Evolutionary conservation across 2,888 invertebrate genomes (phyloP), one percentile per base, ranked within the genome.

Genomic region (Meliscaeva auricollis): DNA sequence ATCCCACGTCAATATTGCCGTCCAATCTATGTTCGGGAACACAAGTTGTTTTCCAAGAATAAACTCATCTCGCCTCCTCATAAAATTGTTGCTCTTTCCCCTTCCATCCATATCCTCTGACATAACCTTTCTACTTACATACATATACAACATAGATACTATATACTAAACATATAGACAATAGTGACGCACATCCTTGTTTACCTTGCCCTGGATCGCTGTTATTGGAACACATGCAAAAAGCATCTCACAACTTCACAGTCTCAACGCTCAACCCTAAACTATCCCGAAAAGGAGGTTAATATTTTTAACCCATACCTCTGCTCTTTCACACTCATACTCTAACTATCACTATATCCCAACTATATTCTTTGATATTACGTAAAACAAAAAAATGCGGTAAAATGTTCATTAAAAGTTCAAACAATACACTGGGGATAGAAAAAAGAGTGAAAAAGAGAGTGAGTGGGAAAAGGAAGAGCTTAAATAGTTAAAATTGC

Each of bases 351-450:
- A 15, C 17, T 8, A 17, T 13, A 1, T 17, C 17, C 46, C 15
- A 46, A 46, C 46, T 46, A 46, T 46, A 46, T 46, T 3, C 46
- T 46, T 46, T 46, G 15, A 46, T 46, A 17, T 11, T 77, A 73
- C 73, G 54, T 73, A 66, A 6, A 81, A 48, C 3, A 46, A 20
- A 11, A 7, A 64, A 3, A 64, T 68, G 60, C 58, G 52, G 70
- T 66, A 70, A 79, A 70, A 75, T 68, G 73, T 78, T 78, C 82
- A 82, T 82, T 78, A 73, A 84, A 76, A 80, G 70, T 80, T 75
- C 58, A 62, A 76, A 72, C 70, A 70, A 64, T 70, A 70, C 74
- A 50, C 64, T 69, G 17, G 17, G 35, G 66, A n/a, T n/a, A n/a
- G n/a, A n/a, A n/a, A n/a, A n/a, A n/a, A n/a, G n/a, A n/a, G n/a